Evolutionary conservation across 2,113 vertebrate species (phyloP), one percentile per base, ranked within the genome.

Genomic region (Leucosticte australis): DNA sequence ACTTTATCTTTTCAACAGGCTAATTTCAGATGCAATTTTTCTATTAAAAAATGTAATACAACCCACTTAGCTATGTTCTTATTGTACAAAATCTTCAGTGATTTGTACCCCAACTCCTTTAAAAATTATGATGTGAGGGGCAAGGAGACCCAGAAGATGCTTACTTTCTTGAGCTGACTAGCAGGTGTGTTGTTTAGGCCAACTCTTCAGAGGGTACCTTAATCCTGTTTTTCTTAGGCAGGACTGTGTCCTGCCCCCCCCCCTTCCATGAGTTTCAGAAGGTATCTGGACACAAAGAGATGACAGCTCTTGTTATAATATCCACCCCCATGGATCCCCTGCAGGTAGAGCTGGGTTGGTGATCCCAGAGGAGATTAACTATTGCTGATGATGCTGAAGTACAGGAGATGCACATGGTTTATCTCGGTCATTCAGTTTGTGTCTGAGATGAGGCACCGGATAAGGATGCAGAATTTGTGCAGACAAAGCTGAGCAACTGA

Each of bases 321-420:
- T 68, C 63, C 15, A 2, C 93, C 79, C 90, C 50, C 68, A 94
- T 89, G 86, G 67, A 60, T 89, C 15, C n/a, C 53, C 71, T 90
- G 90, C 93, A 96, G 86, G 88, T 87, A 94, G 64, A 93, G 79
- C 55, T 87, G 4, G 7, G 83, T 31, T 77, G 69, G 50, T 91
- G 96, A 96, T 97, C 49, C 62, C 65, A 80, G 46, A 56, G 56
- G 46, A 87, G 97, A 97, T 97, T 91, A 96, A 56, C 71, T 88
- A 62, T 89, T 96, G 95, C 83, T 97, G 95, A 94, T 95, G 88
- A n/a, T 55, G 95, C 92, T 89, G 90, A 93, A 95, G 92, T 35
- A 79, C 76, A 76, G 87, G 76, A 95, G 91, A 64, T 93, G 73
- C 79, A 86, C 80, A 68, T 39, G 80, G 74, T 47, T 90, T 94